A percentile compares a stretch with the other conserved stretches of the same genome.
phyloP scores from a whole-genome alignment of 2,888 invertebrate genomes.

The Girardia tigrina region DNA sequence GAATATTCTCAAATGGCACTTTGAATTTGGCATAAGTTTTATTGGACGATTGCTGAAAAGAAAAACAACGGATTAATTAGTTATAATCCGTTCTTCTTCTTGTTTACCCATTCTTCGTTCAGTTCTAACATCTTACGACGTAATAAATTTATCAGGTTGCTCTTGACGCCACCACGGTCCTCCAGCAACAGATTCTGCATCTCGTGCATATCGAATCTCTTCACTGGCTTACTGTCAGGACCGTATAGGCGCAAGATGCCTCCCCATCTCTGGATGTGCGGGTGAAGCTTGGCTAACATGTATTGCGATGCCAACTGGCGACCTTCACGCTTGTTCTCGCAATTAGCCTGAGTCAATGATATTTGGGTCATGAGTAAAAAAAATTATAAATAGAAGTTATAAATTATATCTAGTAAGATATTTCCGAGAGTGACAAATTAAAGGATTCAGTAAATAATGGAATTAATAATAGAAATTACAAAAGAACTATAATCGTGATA shows the following conservation, averaged over 20 bases:
- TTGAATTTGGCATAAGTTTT: background rate
- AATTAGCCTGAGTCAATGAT: slow-evolving; percentile 61
- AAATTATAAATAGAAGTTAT: too few relatives aligned
- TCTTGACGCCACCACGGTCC: slow-evolving; percentile 31
- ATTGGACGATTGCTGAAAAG: background rate
- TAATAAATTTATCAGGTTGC: slow-evolving; percentile 21
- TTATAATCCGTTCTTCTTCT: too few relatives aligned
- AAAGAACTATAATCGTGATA: too few relatives aligned
- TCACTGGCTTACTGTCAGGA: slow-evolving; percentile 60
- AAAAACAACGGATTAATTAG: too few relatives aligned
- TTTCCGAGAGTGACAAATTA: too few relatives aligned
- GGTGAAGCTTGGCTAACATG: slow-evolving; percentile 71
- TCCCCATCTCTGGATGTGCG: slow-evolving; percentile 84
- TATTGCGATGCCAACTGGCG: slow-evolving; percentile 88
- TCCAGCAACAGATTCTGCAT: slow-evolving; percentile 27
- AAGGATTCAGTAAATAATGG: too few relatives aligned
- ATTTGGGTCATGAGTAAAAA: too few relatives aligned
- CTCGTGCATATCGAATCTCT: slow-evolving; percentile 15
- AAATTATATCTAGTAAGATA: too few relatives aligned
- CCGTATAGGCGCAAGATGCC: slow-evolving; percentile 80
- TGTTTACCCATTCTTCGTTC: slow-evolving; percentile 35
- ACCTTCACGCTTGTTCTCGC: slow-evolving; percentile 86
- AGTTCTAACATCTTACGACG: slow-evolving; percentile 30
- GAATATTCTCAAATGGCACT: slow-evolving; percentile 13
- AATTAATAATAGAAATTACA: too few relatives aligned